Conservation (phyloP, 2,113 vertebrate species). For the Oncorhynchus masou region DNA sequence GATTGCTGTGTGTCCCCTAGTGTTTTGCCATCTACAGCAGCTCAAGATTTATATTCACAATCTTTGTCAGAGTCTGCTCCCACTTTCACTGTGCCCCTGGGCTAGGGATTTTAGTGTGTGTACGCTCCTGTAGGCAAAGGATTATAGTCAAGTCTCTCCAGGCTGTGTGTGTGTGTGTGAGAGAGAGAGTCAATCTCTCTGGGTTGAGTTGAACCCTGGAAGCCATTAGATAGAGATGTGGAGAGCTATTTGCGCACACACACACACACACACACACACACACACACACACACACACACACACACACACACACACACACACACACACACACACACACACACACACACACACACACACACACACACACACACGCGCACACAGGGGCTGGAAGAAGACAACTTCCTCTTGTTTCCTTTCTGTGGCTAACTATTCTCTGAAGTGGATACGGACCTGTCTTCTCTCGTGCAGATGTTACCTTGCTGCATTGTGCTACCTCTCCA, state of each 20-base stretch:
- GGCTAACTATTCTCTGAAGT: slow-evolving; percentile 26
- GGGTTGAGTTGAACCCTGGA: background rate
- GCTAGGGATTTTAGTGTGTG: slow-evolving; percentile 16
- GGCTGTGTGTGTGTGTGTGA: background rate
- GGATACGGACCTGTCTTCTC: slow-evolving; percentile 23
- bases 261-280: background rate
- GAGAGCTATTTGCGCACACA: slow-evolving; percentile 14
- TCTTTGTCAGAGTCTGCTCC: slow-evolving; percentile 22
- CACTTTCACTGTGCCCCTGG: slow-evolving; percentile 35
- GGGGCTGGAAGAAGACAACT: background rate
- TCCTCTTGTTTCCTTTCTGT: background rate
- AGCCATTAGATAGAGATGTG: slow-evolving; percentile 39
- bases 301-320: slow-evolving; percentile 4
- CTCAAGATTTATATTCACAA: slow-evolving; percentile 51
- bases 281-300: background rate
- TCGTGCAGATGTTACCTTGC: background rate
- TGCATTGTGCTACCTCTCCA: background rate
- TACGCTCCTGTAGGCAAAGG: no score
- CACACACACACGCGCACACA: no score
- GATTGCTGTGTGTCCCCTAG: slow-evolving; percentile 34
- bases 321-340: slow-evolving; percentile 9
- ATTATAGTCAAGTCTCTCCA: background rate
- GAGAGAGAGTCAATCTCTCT: background rate
- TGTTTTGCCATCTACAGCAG: slow-evolving; percentile 43
- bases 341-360: slow-evolving; percentile 1